Evolutionary conservation across 2,888 invertebrate genomes (phyloP).

Genomic region (Tanytarsus gracilentus): DNA sequence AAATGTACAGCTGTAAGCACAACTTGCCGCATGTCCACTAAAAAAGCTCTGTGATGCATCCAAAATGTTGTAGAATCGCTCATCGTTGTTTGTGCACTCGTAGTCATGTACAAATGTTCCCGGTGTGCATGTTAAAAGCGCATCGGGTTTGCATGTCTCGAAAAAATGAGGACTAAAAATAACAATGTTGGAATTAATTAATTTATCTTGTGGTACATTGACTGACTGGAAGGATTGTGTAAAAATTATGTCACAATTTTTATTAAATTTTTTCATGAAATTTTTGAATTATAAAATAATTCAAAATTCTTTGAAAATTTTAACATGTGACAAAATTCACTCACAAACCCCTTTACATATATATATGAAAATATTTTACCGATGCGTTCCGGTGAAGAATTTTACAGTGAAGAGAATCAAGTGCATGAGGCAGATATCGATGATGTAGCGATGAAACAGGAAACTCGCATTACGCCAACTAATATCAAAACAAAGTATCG

Average conservation of each 20-base stretch:
- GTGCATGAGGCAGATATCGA: constrained; percentile 10
- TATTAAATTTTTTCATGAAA: no score
- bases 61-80: neutral
- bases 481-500: neutral
- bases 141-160: constrained; percentile 17
- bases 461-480: constrained; percentile 4
- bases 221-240: no score
- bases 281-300: no score
- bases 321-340: no score
- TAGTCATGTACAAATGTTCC: neutral
- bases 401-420: neutral
- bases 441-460: neutral
- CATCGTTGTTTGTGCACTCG: neutral
- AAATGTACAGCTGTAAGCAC: constrained; percentile 4
- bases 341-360: no score
- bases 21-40: constrained; percentile 19
- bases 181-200: no score
- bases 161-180: constrained; percentile 22
- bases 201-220: no score
- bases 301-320: no score
- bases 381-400: constrained; percentile 16
- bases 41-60: constrained; percentile 19
- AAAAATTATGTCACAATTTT: no score
- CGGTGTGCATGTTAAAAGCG: neutral
- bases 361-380: neutral